A percentile compares a stretch with the other conserved stretches of the same genome.
phyloP scores from a whole-genome alignment of 1,140 invertebrate genomes.

The Spodoptera litura region DNA sequence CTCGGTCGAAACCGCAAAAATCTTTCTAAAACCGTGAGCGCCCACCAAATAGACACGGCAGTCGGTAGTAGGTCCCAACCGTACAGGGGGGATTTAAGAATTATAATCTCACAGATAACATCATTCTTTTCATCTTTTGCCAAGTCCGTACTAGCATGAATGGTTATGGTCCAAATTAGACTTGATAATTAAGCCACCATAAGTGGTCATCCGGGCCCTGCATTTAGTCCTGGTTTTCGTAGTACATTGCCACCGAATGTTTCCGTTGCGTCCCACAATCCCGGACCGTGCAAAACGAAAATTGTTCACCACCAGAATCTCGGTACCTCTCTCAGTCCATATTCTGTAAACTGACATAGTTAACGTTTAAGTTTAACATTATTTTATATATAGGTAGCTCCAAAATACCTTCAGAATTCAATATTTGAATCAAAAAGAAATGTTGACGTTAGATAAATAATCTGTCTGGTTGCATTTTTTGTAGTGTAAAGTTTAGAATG shows the following conservation, averaged over 20 bases:
- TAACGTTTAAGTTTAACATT: background rate
- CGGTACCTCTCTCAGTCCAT: background rate
- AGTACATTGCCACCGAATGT: conserved; percentile 49
- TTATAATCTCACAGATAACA: no score
- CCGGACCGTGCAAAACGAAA: conserved; percentile 39
- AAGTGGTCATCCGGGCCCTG: conserved; percentile 50
- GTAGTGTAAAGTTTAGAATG: no score
- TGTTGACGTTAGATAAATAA: no score
- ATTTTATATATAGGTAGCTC: no score
- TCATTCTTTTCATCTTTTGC: background rate
- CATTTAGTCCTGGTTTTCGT: conserved; percentile 50
- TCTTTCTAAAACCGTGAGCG: no score
- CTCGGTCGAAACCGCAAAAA: no score
- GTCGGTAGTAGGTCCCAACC: no score
- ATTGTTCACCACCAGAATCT: conserved; percentile 25
- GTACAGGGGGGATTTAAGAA: no score
- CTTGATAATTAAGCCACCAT: conserved; percentile 38
- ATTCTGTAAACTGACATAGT: conserved; percentile 7
- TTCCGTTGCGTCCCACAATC: background rate
- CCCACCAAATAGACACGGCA: no score
- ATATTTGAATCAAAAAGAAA: background rate
- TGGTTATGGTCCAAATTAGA: conserved; percentile 55
- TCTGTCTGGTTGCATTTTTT: no score
- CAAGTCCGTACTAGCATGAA: background rate
- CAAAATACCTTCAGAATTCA: background rate